Base-by-base conservation (phyloP, 2,888 invertebrate species). In the Podabrus alpinus region DNA sequence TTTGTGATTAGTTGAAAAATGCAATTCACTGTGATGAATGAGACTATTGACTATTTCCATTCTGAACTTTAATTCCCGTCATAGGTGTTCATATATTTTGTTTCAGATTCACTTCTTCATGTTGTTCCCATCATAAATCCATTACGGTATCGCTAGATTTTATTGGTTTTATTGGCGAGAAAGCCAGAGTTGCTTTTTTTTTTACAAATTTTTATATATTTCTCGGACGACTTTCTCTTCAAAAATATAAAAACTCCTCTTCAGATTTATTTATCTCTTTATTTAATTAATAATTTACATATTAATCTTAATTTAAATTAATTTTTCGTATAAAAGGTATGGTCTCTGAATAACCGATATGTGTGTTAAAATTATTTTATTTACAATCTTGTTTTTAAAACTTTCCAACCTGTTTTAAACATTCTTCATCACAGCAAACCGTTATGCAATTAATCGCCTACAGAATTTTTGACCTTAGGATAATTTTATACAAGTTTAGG, bases 1-100 rank as follows among this genome's bases (percentile, higher is more conserved):
- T 76, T 73, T 77, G 78, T 73, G 77, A 78, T 77, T 78, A 75
- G 77, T 66, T 70, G 72, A 80, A 82, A 83, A 82, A 73, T 83
- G 85, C 85, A 84, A 84, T 82, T 85, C 85, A 85, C 81, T 76
- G 74, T 76, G 76, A 70, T 79, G 82, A 83, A 84, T 82, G 82
- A 82, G 21, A 64, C 15, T 17, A 64, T 64, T 64, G 19, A 64
- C 19, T 21, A 64, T 19, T 21, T 19, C 9, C 62, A 19, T 64
- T 19, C 17, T 62, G 9, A 19, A 17, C 17, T 62, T 62, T 19
- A 62, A 62, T 62, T 62, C 21, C 21, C 17, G 21, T 64, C 62
- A 64, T 21, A 16, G 21, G 62, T 21, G 62, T 21, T 45, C 45
- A n/a, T 45, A 45, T 45, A 45, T 45, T 45, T 45, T 45, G 45